Base-by-base conservation (phyloP, 2,888 invertebrate genomes). In the Coleophora flavipennella region DNA sequence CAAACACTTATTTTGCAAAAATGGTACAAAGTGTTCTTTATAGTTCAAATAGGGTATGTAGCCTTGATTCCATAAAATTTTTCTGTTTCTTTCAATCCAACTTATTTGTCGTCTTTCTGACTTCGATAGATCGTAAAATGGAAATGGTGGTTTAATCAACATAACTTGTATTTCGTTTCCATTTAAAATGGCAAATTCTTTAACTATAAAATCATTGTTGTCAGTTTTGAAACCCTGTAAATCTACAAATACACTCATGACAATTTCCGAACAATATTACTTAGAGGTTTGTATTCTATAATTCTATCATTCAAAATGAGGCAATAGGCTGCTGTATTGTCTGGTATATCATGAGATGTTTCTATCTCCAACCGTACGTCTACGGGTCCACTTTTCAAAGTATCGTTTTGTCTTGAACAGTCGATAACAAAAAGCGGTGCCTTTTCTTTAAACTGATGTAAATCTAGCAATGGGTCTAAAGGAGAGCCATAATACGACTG, bases 321-420 rank as follows among this genome's bases (percentile, higher is more conserved):
- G 46, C 54, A 57, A 34, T 53, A 57, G 9, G 50, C 53, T 20
- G 39, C 32, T 8, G 51, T 57, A 4, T 49, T 41, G 6, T 50
- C 43, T 26, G 56, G 50, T 14, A 57, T 43, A 26, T 42, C 38
- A 39, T 31, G 25, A 10, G 32, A 38, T 31, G 38, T 41, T 38
- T 58, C 55, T 8, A 59, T 45, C 45, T 58, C 59, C 32, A 57
- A 12, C 1, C 50, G 42, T 0, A 55, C 51, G 34, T 57, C 50
- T 7, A 53, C 48, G 8, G 56, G 48, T 1, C 56, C 55, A 8
- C 50, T 44, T 42, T 53, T 51, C 6, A 51, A 10, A 33, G 14
- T 42, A n/a, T 57, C 55, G 32, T 46, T 49, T 45, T 56, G 54
- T 35, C 51, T 39, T 31, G 51, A 54, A 33, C 53, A 55, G 13